These are phyloP conservation scores for Plectropomus leopardus DNA, from an alignment of 2,113 vertebrate genomes.

Conservation along the genomic window DNA sequence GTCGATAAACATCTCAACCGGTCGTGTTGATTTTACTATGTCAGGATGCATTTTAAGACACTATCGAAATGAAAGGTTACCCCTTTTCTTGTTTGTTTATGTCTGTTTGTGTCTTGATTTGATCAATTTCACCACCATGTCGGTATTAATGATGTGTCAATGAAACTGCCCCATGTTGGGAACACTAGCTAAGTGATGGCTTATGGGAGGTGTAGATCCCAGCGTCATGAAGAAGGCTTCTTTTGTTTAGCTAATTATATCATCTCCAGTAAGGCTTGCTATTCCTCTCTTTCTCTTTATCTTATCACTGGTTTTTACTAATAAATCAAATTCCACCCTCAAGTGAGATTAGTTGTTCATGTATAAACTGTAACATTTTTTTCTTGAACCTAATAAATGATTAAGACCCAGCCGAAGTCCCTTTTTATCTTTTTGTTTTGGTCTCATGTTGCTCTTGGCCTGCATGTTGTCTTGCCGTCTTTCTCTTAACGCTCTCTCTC, in stretches of 20 bases:
- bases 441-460: conserved; percentile 31
- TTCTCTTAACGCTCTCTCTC: conserved; percentile 21
- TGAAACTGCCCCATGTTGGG: conserved; percentile 82
- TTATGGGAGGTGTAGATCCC: conserved; percentile 84
- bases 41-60: conserved; percentile 38
- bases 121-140: conserved; percentile 65
- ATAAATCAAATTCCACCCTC: conserved; percentile 86
- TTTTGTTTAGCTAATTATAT: conserved; percentile 82
- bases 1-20: not conserved
- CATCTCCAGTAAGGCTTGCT: conserved; percentile 66
- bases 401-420: conserved; percentile 74
- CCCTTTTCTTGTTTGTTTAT: conserved; percentile 11
- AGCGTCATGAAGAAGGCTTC: conserved; percentile 78
- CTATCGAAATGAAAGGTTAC: conserved; percentile 51
- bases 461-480: not conserved
- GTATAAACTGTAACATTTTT: conserved; percentile 95
- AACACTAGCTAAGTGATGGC: conserved; percentile 86
- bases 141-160: conserved; percentile 69
- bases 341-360: conserved; percentile 88
- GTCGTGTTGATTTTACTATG: conserved; percentile 20
- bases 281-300: conserved; percentile 59
- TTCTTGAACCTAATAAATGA: conserved; percentile 93
- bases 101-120: conserved; percentile 37
- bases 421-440: conserved; percentile 22
- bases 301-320: conserved; percentile 89